Evolutionary conservation across 1,140 invertebrate genomes (phyloP), one percentile per base, ranked within the genome.

Genomic region (Drosophila biarmipes): DNA sequence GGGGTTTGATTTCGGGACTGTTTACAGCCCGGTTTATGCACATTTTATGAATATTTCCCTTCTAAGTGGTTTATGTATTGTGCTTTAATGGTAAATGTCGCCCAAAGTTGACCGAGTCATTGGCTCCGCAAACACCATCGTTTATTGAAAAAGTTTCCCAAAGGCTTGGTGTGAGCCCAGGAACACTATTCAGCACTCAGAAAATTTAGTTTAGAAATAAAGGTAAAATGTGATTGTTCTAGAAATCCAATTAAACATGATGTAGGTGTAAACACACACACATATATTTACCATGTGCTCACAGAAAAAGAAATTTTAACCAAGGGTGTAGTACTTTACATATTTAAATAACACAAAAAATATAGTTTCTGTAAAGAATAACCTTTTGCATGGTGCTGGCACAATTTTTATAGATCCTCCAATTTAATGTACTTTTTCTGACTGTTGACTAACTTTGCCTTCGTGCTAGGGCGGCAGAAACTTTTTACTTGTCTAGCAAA

Each of bases 111-210:
- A 64, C 43, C 62, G 38, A 49, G 17, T 40, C 34, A 49, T 49
- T 66, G 62, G 58, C 29, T 45, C 15, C 29, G 37, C 35, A 72
- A 72, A 72, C 67, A 72, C 54, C 69, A 72, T 73, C 48, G 56
- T 24, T 73, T 73, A 73, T 73, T 72, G 67, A 37, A 72, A 72
- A 72, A 72, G 66, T 72, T 49, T 52, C 37, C 31, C 6, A 2
- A 17, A 34, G 59, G 35, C 53, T 31, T 17, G 56, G 2, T 6
- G 17, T 43, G 31, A 12, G 15, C 17, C 59, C n/a, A 27, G n/a
- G 38, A 38, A 29, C 34, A 66, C 62, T 64, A 66, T 64, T 63
- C 14, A n/a, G 10, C 27, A 62, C 53, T 62, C 15, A 2, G 27
- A 38, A 58, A 57, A 40, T 17, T 31, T 8, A 1, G 1, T 31